These are phyloP conservation scores for Pseudococcus longispinus DNA, from an alignment of 2,888 invertebrate genomes.

Conservation along the genomic window DNA sequence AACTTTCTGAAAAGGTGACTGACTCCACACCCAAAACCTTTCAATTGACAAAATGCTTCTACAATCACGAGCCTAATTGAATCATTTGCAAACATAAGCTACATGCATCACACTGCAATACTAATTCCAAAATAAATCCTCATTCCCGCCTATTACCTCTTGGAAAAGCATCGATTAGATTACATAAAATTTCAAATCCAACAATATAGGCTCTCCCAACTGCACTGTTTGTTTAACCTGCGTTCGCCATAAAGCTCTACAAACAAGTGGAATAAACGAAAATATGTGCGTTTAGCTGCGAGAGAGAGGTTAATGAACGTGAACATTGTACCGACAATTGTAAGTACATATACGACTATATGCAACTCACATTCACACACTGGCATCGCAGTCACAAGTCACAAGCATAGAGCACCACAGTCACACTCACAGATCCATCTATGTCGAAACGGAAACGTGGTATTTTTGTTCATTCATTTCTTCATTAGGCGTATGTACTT, in stretches of 20 bases:
- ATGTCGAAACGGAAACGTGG: conserved; percentile 23
- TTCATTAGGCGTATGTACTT: conserved; percentile 30
- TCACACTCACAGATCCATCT: conserved; percentile 43
- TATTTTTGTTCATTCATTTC: conserved; percentile 42
- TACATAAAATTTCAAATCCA: not conserved
- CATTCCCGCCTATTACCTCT: too few relatives aligned
- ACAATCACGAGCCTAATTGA: too few relatives aligned
- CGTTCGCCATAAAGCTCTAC: not conserved
- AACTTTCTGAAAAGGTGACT: too few relatives aligned
- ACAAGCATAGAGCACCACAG: not conserved
- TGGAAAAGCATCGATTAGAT: not conserved
- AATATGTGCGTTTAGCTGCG: conserved; percentile 22
- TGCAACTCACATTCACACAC: conserved; percentile 1
- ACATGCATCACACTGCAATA: too few relatives aligned
- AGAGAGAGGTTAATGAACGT: conserved; percentile 36
- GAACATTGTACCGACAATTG: conserved; percentile 27
- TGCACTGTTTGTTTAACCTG: conserved; percentile 32
- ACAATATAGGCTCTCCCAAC: not conserved
- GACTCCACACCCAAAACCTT: too few relatives aligned
- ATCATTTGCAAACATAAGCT: too few relatives aligned
- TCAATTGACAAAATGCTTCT: too few relatives aligned
- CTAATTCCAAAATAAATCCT: too few relatives aligned
- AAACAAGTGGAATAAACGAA: conserved; percentile 39
- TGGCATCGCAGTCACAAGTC: not conserved
- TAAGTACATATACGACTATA: not conserved